A percentile compares a stretch with the other conserved stretches of the same genome.
These are phyloP conservation scores for Ataeniobius toweri DNA, from an alignment of 2,797 vertebrate genomes.

Conservation along the genomic window DNA sequence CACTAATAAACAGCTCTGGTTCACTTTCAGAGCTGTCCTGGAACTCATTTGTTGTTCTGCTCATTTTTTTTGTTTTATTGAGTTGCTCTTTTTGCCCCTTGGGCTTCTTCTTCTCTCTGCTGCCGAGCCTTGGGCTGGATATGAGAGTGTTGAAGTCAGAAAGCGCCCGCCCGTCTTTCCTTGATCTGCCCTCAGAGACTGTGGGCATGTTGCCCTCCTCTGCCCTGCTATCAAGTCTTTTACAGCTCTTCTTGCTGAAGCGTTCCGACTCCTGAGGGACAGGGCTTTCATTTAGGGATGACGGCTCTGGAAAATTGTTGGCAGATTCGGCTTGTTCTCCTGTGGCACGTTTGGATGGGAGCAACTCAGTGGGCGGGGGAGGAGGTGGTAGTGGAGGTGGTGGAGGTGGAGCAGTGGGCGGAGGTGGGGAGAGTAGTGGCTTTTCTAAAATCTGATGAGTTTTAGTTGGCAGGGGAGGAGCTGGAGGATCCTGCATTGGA, in stretches of 20 bases:
- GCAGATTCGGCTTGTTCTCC: constrained; percentile 90
- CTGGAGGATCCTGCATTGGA: constrained; percentile 88
- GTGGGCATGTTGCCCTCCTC: constrained; percentile 91
- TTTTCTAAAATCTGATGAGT: constrained; percentile 89
- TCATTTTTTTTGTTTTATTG: constrained; percentile 94
- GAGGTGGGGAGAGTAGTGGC: constrained; percentile 87
- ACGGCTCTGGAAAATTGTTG: constrained; percentile 92
- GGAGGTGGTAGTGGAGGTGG: constrained; percentile 83
- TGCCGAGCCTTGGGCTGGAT: constrained; percentile 91
- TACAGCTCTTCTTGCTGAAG: constrained; percentile 93
- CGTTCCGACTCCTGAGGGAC: constrained; percentile 92
- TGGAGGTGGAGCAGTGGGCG: constrained; percentile 71
- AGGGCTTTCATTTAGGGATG: constrained; percentile 92
- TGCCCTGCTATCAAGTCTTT: constrained; percentile 90
- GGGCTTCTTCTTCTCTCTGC: constrained; percentile 96
- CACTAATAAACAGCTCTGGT: constrained; percentile 96
- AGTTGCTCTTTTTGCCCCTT: constrained; percentile 93
- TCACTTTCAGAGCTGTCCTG: constrained; percentile 99
- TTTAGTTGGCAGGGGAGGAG: constrained; percentile 74
- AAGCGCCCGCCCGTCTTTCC: constrained; percentile 90
- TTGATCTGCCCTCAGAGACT: constrained; percentile 90
- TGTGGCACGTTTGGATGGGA: constrained; percentile 83
- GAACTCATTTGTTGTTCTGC: constrained; percentile 91
- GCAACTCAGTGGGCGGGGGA: constrained; percentile 83
- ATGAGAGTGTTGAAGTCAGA: constrained; percentile 97